A percentile compares a stretch with the other conserved stretches of the same genome.
These are phyloP conservation scores for Drosophila insularis DNA, from an alignment of 1,140 invertebrate genomes.

Conservation along the genomic window DNA sequence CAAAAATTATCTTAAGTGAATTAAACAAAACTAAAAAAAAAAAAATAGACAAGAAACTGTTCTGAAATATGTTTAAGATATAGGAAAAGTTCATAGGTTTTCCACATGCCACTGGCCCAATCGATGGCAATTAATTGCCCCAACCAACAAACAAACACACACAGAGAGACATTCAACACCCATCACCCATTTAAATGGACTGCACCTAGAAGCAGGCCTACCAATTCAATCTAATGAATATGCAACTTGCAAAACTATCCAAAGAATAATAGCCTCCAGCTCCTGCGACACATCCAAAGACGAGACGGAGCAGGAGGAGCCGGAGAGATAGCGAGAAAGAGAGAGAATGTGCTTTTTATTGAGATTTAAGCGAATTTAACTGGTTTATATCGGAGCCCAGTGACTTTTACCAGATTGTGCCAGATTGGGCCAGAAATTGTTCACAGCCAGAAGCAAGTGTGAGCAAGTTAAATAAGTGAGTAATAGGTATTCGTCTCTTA, in stretches of 20 bases:
- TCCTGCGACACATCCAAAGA: constrained; percentile 34
- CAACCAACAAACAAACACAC: background rate
- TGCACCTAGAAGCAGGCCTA: constrained; percentile 14
- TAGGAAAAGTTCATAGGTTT: constrained; percentile 6
- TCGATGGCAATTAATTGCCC: constrained; percentile 40
- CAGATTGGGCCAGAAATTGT: constrained; percentile 68
- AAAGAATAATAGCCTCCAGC: constrained; percentile 33
- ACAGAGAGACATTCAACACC: constrained; percentile 27
- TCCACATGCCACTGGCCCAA: constrained; percentile 7
- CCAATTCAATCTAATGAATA: constrained; percentile 8
- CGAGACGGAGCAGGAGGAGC: background rate
- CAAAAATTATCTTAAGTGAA: no score
- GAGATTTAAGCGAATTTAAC: constrained; percentile 74
- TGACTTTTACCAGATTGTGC: constrained; percentile 58
- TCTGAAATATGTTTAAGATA: background rate
- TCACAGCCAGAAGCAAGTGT: constrained; percentile 13
- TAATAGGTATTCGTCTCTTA: background rate
- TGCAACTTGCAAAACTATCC: constrained; percentile 30
- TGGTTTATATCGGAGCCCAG: constrained; percentile 67
- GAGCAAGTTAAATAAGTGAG: background rate
- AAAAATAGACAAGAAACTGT: background rate
- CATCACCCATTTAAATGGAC: constrained; percentile 38
- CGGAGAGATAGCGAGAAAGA: constrained; percentile 1
- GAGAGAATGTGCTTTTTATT: constrained; percentile 32
- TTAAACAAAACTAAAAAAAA: no score